Conservation (phyloP, 2,797 vertebrate species). For the Tamandua tetradactyla region DNA sequence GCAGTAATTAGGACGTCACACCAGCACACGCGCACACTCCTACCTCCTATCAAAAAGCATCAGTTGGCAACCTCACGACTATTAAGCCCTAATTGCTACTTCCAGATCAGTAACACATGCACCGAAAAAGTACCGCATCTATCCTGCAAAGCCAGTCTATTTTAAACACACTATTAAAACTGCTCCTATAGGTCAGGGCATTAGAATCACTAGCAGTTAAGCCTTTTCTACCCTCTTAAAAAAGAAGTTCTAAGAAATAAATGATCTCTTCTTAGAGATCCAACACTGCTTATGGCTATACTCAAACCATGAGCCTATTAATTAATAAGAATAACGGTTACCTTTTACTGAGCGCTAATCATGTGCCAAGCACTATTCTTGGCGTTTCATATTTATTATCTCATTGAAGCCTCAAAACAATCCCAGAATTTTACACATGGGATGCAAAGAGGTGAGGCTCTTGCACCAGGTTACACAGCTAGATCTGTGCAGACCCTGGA, state of each 20-base stretch:
- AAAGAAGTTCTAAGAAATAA: constrained; percentile 1
- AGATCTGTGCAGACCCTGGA: background rate
- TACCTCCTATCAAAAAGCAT: constrained; percentile 31
- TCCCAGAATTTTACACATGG: background rate
- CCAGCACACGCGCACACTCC: background rate
- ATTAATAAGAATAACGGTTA: background rate
- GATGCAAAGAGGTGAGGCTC: background rate
- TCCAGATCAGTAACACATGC: constrained; percentile 19
- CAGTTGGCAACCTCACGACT: background rate
- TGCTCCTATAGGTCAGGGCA: background rate
- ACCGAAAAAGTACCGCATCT: background rate
- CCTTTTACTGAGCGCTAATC: background rate
- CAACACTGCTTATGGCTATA: background rate
- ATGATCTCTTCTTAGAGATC: background rate
- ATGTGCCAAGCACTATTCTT: background rate
- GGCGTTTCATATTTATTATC: background rate
- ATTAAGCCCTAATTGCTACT: constrained; percentile 40
- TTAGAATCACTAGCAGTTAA: background rate
- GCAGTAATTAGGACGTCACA: background rate
- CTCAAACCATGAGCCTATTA: background rate
- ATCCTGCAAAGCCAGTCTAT: constrained; percentile 8
- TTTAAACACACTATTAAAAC: constrained; percentile 3
- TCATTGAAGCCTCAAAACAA: background rate
- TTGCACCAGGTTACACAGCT: too few species aligned
- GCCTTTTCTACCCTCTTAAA: background rate